A percentile compares a stretch with the other conserved stretches of the same genome.
Conservation (phyloP, 1,140 invertebrate species). For the Pinna nobilis region DNA sequence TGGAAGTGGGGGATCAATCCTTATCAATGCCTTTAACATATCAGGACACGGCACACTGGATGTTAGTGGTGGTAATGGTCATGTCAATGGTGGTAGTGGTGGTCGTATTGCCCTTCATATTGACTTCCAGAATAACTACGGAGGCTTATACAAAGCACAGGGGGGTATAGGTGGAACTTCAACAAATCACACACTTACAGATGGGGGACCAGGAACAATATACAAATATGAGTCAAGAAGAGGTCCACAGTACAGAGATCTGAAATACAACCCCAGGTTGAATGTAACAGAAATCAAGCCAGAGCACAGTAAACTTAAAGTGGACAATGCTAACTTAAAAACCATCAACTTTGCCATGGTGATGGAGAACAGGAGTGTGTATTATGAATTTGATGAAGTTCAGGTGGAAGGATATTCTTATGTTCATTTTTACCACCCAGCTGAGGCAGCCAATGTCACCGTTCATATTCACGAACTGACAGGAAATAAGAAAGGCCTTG, state of each 20-base stretch:
- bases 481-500: conserved; percentile 61
- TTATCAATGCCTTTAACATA: conserved; percentile 60
- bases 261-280: conserved; percentile 63
- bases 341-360: conserved; percentile 60
- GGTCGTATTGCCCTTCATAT: conserved; percentile 63
- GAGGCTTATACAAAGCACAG: conserved; percentile 53
- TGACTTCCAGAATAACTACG: conserved; percentile 52
- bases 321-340: conserved; percentile 54
- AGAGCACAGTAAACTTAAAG: conserved; percentile 58
- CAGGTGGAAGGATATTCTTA: conserved; percentile 62
- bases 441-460: conserved; percentile 49
- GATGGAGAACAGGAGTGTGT: conserved; percentile 60
- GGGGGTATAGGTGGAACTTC: conserved; percentile 46
- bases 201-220: conserved; percentile 62
- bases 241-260: conserved; percentile 63
- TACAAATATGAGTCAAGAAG: conserved; percentile 64
- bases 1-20: conserved; percentile 61
- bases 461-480: conserved; percentile 61
- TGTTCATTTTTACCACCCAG: conserved; percentile 65
- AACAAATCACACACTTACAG: conserved; percentile 13
- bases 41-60: conserved; percentile 59
- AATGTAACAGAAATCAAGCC: conserved; percentile 58
- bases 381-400: conserved; percentile 68
- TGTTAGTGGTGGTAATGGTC: conserved; percentile 57
- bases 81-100: conserved; percentile 56